Conservation (phyloP, 2,797 vertebrate genomes). For the Thunnus albacares region DNA sequence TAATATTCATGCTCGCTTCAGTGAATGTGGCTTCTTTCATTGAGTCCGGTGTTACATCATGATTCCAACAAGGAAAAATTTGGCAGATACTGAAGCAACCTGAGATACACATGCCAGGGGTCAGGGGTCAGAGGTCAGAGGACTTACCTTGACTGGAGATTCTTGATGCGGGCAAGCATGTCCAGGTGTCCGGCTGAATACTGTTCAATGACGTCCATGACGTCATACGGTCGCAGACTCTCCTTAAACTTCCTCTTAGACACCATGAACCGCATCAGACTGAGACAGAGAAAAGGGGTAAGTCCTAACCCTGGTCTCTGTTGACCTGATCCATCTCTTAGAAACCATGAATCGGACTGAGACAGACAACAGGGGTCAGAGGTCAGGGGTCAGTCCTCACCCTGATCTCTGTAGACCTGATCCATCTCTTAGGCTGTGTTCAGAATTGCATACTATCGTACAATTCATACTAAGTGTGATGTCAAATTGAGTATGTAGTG, state of each 20-base stretch:
- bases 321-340: no score
- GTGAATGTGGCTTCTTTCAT: background rate
- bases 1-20: background rate
- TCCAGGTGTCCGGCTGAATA: constrained; percentile 98
- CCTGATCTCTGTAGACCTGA: no score
- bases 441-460: no score
- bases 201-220: constrained; percentile 99
- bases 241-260: constrained; percentile 99
- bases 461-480: no score
- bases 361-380: no score
- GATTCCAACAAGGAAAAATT: background rate
- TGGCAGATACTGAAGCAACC: background rate
- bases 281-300: constrained; percentile 71
- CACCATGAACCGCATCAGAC: constrained; percentile 98
- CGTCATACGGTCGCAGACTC: constrained; percentile 96
- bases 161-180: constrained; percentile 98
- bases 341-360: no score
- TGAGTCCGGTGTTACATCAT: background rate
- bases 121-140: constrained; percentile 27
- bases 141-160: constrained; percentile 95
- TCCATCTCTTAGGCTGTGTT: no score
- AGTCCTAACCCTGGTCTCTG: background rate
- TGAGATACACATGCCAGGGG: background rate
- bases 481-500: no score
- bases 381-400: no score